Percentiles rank a stretch among this genome's conserved stretches.
Conservation (phyloP, 2,113 vertebrate species). For the Rhizomys pruinosus region DNA sequence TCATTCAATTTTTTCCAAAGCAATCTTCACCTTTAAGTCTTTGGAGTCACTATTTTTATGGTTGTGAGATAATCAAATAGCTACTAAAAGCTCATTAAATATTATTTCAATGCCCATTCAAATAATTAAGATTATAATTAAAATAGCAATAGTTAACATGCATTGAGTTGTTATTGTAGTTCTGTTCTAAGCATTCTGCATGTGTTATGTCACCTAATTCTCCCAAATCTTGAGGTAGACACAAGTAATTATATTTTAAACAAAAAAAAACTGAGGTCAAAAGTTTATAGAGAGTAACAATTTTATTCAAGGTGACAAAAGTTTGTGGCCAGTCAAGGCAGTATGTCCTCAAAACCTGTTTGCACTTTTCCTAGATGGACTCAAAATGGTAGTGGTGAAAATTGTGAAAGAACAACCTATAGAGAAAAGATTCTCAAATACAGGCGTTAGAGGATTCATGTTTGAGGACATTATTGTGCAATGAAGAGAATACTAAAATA, state of each 20-base stretch:
- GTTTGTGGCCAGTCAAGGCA: neutral
- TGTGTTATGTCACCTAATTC: neutral
- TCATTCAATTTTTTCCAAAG: conserved; percentile 24
- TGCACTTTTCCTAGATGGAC: neutral
- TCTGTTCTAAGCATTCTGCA: neutral
- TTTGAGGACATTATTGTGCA: conserved; percentile 32
- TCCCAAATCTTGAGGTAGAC: neutral
- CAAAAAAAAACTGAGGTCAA: neutral
- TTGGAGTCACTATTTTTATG: neutral
- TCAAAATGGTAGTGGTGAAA: neutral
- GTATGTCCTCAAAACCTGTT: neutral
- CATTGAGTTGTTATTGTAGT: neutral
- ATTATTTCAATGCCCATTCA: neutral
- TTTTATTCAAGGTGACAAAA: neutral
- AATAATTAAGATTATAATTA: neutral
- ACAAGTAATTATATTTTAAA: neutral
- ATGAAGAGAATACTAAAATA: neutral
- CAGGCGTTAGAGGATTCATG: neutral
- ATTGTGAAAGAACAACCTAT: neutral
- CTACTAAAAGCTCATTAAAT: conserved; percentile 5
- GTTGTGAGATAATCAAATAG: neutral
- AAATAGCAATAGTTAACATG: conserved; percentile 6
- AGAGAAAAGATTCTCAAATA: conserved; percentile 2
- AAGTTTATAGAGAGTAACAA: conserved; percentile 15
- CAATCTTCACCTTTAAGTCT: neutral